These are phyloP conservation scores for Teleiodes luculella DNA, from an alignment of 2,888 invertebrate genomes.

Conservation along the genomic window DNA sequence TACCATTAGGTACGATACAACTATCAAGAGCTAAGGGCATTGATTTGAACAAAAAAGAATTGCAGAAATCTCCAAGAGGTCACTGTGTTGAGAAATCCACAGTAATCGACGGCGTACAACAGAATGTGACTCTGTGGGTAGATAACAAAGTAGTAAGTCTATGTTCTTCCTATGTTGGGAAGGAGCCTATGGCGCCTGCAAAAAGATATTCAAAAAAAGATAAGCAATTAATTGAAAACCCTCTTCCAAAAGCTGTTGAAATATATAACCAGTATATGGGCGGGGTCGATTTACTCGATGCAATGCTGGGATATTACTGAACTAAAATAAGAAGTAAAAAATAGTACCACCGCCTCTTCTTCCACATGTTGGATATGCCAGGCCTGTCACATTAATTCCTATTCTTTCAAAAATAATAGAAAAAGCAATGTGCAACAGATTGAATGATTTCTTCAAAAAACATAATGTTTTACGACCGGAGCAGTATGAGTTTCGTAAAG, in stretches of 20 bases:
- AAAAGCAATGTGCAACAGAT: too few relatives aligned
- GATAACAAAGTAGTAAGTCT: slow-evolving; percentile 29
- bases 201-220: slow-evolving; percentile 24
- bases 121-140: slow-evolving; percentile 25
- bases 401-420: too few relatives aligned
- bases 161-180: slow-evolving; percentile 29
- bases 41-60: slow-evolving; percentile 13
- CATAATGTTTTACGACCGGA: too few relatives aligned
- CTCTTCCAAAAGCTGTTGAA: slow-evolving; percentile 26
- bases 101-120: slow-evolving; percentile 15
- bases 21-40: slow-evolving; percentile 14
- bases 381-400: too few relatives aligned
- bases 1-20: slow-evolving; percentile 24
- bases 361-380: slow-evolving; percentile 27
- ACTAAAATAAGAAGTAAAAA: slow-evolving; percentile 25
- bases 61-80: slow-evolving; percentile 16
- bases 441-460: too few relatives aligned
- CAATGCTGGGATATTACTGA: slow-evolving; percentile 23
- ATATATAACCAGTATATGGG: slow-evolving; percentile 30
- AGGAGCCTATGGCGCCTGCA: slow-evolving; percentile 22
- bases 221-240: slow-evolving; percentile 24
- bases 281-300: slow-evolving; percentile 27
- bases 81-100: slow-evolving; percentile 19
- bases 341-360: slow-evolving; percentile 26
- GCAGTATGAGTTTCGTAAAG: too few relatives aligned